These are phyloP conservation scores for Coregonus ussuriensis DNA, from an alignment of 2,797 vertebrate genomes.

Conservation along the genomic window DNA sequence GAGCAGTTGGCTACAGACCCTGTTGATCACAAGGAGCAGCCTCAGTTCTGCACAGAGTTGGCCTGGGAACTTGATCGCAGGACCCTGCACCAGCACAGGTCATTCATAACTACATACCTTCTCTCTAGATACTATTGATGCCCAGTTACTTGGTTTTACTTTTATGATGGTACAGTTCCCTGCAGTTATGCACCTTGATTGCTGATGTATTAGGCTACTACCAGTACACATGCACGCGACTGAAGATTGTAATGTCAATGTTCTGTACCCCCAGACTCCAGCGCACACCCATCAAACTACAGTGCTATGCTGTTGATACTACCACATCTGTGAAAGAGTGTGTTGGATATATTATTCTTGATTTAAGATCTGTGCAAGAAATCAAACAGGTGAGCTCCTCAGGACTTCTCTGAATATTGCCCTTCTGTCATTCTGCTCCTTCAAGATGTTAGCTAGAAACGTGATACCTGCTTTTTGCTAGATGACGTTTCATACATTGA, in stretches of 20 bases:
- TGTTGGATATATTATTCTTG: slow-evolving; percentile 89
- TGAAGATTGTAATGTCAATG: not conserved
- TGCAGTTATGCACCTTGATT: not conserved
- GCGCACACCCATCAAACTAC: slow-evolving; percentile 93
- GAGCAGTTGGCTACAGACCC: slow-evolving; percentile 90
- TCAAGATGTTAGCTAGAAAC: too few species aligned
- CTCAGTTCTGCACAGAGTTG: slow-evolving; percentile 91
- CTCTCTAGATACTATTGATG: not conserved
- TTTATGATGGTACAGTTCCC: not conserved
- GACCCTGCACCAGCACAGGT: slow-evolving; percentile 94
- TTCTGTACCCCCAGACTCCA: slow-evolving; percentile 79
- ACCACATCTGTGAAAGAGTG: slow-evolving; percentile 76
- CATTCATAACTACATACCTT: not conserved
- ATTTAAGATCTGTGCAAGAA: slow-evolving; percentile 88
- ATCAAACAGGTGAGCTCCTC: slow-evolving; percentile 75
- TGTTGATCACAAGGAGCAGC: slow-evolving; percentile 85
- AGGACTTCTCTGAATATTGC: not conserved
- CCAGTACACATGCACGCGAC: not conserved
- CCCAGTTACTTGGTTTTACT: not conserved
- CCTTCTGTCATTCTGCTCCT: slow-evolving; percentile 24
- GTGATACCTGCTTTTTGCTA: too few species aligned
- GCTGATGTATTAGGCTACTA: not conserved
- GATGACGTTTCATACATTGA: too few species aligned
- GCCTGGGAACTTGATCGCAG: slow-evolving; percentile 94
- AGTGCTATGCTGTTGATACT: slow-evolving; percentile 85